Evolutionary conservation across 2,113 vertebrate genomes (phyloP), one percentile per base, ranked within the genome.

Genomic region (Phrynosoma blainvillii): DNA sequence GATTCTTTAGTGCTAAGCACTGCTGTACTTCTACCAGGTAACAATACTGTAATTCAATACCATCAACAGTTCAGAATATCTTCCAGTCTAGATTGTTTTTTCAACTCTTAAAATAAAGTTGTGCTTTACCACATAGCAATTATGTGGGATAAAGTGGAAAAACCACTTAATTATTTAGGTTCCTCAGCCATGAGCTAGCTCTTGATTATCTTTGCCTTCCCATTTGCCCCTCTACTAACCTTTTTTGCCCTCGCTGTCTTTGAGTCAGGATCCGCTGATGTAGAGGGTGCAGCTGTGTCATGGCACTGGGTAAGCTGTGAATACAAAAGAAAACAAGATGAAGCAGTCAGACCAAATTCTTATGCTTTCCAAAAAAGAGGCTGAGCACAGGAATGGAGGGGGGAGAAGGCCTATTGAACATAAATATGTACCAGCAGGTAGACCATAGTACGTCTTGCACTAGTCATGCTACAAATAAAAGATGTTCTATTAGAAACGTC

Each of bases 251-350:
- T 5, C 94, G 86, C 54, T 90, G 97, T 81, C 96, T 96, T 88
- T 98, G 97, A 81, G 93, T 97, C 36, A 99, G 94, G 56, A 98
- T 96, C 47, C 97, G 95, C 87, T 98, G 98, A 85, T 99, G 98
- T 94, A 98, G 98, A 0, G 98, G 99, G 88, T 99, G 98, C 65
- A 99, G 96, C 93, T 99, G 98, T 0, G 97, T 98, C 94, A 98
- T 97, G 16, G 97, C 97, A 84, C 97, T 97, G 95, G 14, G 96
- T 79, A 56, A 82, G 62, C 93, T 97, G 95, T 77, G 87, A 77
- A 56, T 82, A 91, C 88, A 88, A 54, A 66, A 62, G 84, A 14
- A 75, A 23, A 27, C 52, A 12, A 47, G 70, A 54, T 52, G 71
- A 80, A 42, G 16, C 70, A 27, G 59, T 40, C 56, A 1, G 25